Evolutionary conservation across 2,113 vertebrate species (phyloP).

Genomic region (Poeciliopsis turrubarensis): DNA sequence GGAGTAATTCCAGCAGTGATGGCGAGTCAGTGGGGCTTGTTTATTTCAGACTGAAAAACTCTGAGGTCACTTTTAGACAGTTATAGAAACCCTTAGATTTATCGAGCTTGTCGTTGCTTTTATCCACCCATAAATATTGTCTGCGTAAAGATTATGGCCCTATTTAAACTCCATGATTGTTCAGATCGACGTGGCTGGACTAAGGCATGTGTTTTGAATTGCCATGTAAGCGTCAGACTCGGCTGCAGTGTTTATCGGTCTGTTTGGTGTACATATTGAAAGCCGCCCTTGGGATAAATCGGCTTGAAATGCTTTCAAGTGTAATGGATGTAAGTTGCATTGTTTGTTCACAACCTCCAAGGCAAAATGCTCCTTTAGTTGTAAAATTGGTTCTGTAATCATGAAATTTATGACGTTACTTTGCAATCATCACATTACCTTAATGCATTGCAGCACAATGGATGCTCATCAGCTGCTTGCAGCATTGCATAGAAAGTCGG

Average conservation of each 20-base stretch:
- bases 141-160: not conserved
- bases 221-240: not conserved
- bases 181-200: not conserved
- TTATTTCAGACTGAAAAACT: not conserved
- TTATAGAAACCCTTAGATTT: not conserved
- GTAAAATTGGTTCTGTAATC: not conserved
- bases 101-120: not conserved
- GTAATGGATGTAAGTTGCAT: not conserved
- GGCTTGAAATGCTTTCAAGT: not conserved
- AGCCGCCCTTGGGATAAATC: not conserved
- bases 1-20: slow-evolving; percentile 28
- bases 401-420: not conserved
- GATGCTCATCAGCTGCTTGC: not conserved
- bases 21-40: slow-evolving; percentile 5
- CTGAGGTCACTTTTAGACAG: not conserved
- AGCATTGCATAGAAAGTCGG: not conserved
- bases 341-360: slow-evolving; percentile 35
- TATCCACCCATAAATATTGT: slow-evolving; percentile 8
- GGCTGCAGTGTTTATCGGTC: not conserved
- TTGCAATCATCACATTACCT: not conserved
- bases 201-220: slow-evolving; percentile 7
- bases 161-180: not conserved
- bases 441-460: not conserved
- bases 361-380: slow-evolving; percentile 24
- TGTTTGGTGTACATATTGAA: not conserved